Conservation (phyloP, 2,797 vertebrate genomes). For the Cephalopachus bancanus region DNA sequence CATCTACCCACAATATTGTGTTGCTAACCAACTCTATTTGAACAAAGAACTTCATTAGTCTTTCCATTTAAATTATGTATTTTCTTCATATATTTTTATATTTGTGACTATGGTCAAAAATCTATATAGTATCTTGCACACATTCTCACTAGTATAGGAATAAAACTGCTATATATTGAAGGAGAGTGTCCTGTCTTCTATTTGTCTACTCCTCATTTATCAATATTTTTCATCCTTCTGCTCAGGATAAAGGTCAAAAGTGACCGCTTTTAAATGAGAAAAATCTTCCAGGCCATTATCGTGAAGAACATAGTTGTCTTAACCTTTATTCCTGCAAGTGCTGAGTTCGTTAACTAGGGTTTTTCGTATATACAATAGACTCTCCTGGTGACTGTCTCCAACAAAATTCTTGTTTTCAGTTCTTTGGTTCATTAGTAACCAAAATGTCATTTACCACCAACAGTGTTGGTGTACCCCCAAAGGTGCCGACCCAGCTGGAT, state of each 20-base stretch:
- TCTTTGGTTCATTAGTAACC: constrained; percentile 60
- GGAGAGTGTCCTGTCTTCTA: constrained; percentile 66
- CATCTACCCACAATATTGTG: constrained; percentile 64
- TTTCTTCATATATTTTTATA: constrained; percentile 87
- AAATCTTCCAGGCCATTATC: constrained; percentile 66
- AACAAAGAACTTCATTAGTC: constrained; percentile 76
- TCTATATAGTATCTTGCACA: constrained; percentile 77
- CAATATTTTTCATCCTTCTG: constrained; percentile 78
- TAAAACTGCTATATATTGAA: constrained; percentile 85
- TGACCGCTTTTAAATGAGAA: constrained; percentile 80
- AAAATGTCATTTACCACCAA: background rate
- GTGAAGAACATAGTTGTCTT: constrained; percentile 45
- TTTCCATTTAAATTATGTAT: constrained; percentile 87
- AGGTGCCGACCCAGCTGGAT: background rate
- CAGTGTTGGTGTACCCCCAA: background rate
- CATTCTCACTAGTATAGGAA: constrained; percentile 83
- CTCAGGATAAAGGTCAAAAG: constrained; percentile 78
- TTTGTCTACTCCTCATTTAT: constrained; percentile 70
- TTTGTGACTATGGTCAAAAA: constrained; percentile 81
- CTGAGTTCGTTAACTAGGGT: background rate
- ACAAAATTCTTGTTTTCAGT: constrained; percentile 21
- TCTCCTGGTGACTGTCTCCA: background rate
- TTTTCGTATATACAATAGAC: background rate
- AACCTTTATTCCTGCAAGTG: constrained; percentile 24
- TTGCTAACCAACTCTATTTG: constrained; percentile 79